Percentiles rank a stretch among this genome's conserved stretches.
These are phyloP conservation scores for Hemiscyllium ocellatum DNA, from an alignment of 2,113 vertebrate genomes.

Conservation along the genomic window DNA sequence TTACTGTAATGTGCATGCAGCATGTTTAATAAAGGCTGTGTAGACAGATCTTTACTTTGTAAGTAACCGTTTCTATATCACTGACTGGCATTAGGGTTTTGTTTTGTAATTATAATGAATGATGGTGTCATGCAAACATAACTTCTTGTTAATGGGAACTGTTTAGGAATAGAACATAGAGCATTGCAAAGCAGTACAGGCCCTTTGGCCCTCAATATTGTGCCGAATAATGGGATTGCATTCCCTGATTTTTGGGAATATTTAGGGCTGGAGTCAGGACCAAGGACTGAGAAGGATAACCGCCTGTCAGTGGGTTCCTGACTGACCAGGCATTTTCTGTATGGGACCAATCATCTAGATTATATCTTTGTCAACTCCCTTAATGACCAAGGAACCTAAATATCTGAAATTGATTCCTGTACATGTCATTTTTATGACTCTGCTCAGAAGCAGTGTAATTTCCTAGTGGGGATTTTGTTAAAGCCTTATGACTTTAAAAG, in stretches of 20 bases:
- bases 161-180: neutral
- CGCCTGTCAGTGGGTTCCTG: neutral
- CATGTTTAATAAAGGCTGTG: neutral
- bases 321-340: neutral
- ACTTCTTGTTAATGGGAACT: neutral
- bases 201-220: too few relatives aligned
- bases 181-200: too few relatives aligned
- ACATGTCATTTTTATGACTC: neutral
- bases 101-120: neutral
- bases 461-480: neutral
- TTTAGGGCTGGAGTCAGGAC: neutral
- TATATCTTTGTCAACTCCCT: neutral
- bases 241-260: neutral
- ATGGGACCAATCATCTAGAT: neutral
- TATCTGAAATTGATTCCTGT: neutral
- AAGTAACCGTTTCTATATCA: too few relatives aligned
- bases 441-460: neutral
- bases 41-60: too few relatives aligned
- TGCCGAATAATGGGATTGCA: neutral
- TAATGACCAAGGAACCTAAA: neutral
- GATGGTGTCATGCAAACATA: neutral
- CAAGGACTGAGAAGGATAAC: neutral
- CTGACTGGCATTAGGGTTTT: too few relatives aligned
- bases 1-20: neutral
- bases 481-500: neutral